Base-by-base conservation (phyloP, 1,140 invertebrate species). In the Lucilia sericata region DNA sequence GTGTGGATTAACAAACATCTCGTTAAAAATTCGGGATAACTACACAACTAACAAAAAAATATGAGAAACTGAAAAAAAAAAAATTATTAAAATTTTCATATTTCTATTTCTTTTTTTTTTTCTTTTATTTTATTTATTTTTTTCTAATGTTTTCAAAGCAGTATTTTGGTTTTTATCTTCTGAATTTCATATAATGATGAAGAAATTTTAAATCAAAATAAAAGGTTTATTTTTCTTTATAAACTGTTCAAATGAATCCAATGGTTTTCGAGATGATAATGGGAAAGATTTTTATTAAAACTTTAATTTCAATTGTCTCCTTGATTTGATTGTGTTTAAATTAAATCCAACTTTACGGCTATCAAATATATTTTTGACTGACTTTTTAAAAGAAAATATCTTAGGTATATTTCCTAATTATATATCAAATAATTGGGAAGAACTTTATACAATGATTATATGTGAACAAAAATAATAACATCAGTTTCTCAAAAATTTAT, bases 391-490 rank as follows among this genome's bases (percentile, higher is more conserved):
- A 36, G 17, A 36, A 34, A n/a, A 13, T 25, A 14, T 78, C 9
- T 10, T 78, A 42, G 75, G 51, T 70, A 65, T 74, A 65, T 83
- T 83, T 83, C 21, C 25, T 84, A 82, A 85, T 87, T 75, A 78
- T 86, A 83, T 84, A 86, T 82, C 87, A 84, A 85, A 78, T 84
- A 85, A 82, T 84, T 88, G 89, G 87, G 65, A 70, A 70, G 65
- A 70, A 70, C 65, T 70, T 70, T 88, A 87, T 88, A 82, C 85
- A 85, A 87, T 88, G 85, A 86, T 90, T 89, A 89, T 75, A 86
- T 90, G 89, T 89, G 89, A 90, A 90, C 89, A 90, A 90, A 90
- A 90, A 90, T 90, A 90, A 89, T 90, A 90, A 89, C 89, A 90
- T 90, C 89, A 80, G 76, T 80, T 80, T 49, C 42, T 80, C 76